Conservation (phyloP, 37 sponge, comb jelly and placozoan species). For the Diacarnus erythraeanus region DNA sequence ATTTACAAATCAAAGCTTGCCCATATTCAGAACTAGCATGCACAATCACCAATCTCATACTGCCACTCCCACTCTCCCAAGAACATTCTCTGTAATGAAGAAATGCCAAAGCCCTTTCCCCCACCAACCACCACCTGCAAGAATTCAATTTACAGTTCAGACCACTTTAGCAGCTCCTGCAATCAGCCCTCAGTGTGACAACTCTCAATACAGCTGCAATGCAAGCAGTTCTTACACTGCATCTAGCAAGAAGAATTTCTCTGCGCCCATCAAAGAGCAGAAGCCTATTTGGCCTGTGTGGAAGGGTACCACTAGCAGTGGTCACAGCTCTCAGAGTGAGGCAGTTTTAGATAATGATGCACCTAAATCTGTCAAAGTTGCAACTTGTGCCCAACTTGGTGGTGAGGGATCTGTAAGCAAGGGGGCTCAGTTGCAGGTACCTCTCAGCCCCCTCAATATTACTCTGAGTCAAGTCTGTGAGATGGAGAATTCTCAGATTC, state of each 20-base stretch:
- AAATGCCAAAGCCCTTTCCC: not conserved
- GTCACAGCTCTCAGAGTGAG: not conserved
- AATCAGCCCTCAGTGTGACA: not conserved
- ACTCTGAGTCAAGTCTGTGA: constrained; percentile 48
- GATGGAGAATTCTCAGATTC: constrained; percentile 16
- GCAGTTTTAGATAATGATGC: not conserved
- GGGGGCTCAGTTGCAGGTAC: not conserved
- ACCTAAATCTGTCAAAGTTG: not conserved
- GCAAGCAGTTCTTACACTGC: not conserved
- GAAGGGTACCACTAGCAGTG: not conserved
- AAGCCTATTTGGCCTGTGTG: too few species aligned
- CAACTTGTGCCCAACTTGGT: not conserved
- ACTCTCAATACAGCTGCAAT: not conserved
- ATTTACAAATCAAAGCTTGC: too few species aligned
- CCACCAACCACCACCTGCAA: not conserved
- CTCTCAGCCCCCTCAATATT: constrained; percentile 27
- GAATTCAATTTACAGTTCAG: not conserved
- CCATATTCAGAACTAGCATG: too few species aligned
- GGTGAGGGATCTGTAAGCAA: not conserved
- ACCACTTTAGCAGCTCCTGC: not conserved
- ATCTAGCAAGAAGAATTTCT: not conserved
- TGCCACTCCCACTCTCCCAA: not conserved
- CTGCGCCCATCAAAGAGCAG: not conserved
- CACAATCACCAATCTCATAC: too few species aligned
- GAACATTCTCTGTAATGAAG: not conserved